These are phyloP conservation scores for Gryllus bimaculatus DNA, from an alignment of 1,140 invertebrate genomes.

Conservation along the genomic window DNA sequence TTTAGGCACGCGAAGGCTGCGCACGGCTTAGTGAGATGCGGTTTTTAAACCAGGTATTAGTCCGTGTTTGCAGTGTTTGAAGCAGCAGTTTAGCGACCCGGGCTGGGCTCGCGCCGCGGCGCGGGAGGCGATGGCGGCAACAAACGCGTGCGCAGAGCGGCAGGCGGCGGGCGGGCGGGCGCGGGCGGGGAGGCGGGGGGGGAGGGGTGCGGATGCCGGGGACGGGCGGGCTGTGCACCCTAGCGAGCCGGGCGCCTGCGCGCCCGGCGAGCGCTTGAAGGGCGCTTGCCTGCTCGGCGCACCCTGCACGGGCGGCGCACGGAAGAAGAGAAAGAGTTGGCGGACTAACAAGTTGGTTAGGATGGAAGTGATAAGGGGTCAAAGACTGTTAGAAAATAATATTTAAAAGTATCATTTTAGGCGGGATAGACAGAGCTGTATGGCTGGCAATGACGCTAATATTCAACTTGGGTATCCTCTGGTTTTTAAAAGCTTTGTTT, in stretches of 20 bases:
- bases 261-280: background rate
- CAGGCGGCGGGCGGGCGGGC: too few relatives aligned
- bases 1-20: background rate
- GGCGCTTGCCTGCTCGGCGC: background rate
- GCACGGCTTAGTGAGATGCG: background rate
- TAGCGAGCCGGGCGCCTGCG: background rate
- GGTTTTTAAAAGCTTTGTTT: constrained; percentile 13
- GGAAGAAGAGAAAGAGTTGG: background rate
- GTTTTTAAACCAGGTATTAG: constrained; percentile 4
- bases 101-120: background rate
- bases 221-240: background rate
- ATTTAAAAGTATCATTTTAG: constrained; percentile 16
- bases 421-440: constrained; percentile 17
- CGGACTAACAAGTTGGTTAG: background rate
- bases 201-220: background rate
- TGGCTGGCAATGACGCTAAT: background rate
- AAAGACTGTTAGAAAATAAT: constrained; percentile 11
- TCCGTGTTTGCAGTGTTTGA: background rate
- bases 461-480: constrained; percentile 19
- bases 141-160: too few relatives aligned
- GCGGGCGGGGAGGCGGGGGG: too few relatives aligned
- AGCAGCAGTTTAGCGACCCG: background rate
- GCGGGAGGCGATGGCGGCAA: background rate
- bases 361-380: constrained; percentile 18
- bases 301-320: background rate